Base-by-base conservation (phyloP, 2,113 vertebrate species). In the Gnathonemus echidnorhynchus region DNA sequence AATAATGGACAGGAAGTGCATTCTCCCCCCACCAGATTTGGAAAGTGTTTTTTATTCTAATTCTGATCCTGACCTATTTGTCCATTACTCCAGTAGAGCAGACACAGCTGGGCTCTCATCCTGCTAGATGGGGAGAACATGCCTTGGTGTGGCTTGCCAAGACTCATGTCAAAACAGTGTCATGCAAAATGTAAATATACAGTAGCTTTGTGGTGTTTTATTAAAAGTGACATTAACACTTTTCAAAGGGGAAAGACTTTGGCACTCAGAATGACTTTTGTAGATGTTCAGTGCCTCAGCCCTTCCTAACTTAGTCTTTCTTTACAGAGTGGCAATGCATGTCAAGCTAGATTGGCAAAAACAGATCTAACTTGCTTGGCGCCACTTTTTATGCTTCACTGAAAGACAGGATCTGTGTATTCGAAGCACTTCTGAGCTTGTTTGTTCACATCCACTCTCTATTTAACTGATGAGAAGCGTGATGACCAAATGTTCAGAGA, bases 181-280 rank as follows among this genome's bases (percentile, higher is more conserved):
- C 48, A n/a, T 50, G n/a, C 48, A 50, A 86, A 86, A 31, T 49
- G 84, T 86, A 86, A 86, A 86, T n/a, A 86, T 86, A 86, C 84
- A 50, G 84, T 27, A 86, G 84, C 24, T 50, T 86, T 31, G 21
- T 27, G 35, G n/a, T 86, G 24, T n/a, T n/a, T 48, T 85, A 48
- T 46, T 46, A 85, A 58, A 83, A 84, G 24, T 84, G 42, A 84
- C 42, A 48, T 85, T 86, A 86, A 86, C n/a, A 49, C 10, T 48
- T 48, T 86, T 86, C 45, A 86, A n/a, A 27, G n/a, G 10, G 58
- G 10, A 66, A 66, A 66, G 62, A 11, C 62, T 62, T 62, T 62
- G 58, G 58, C 58, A 62, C 58, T 66, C 62, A 31, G n/a, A 31
- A 70, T 70, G 27, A 50, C n/a, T 24, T 27, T 10, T 31, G 45